Evolutionary conservation across 1,140 invertebrate genomes (phyloP), one percentile per base, ranked within the genome.

Genomic region (Drosophila gunungcola): DNA sequence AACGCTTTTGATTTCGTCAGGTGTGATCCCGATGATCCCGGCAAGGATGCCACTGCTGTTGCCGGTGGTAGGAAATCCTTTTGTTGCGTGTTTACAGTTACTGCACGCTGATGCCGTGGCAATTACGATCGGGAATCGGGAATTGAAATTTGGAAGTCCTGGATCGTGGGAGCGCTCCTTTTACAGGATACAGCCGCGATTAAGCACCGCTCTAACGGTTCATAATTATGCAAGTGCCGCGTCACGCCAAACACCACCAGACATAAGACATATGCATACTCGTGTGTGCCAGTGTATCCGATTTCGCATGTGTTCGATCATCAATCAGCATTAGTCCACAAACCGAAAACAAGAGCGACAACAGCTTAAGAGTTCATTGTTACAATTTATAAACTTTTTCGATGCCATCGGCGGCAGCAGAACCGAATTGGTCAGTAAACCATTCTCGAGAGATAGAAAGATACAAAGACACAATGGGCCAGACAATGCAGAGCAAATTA

Each of bases 331-430:
- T 86, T 86, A 88, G 83, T 89, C 82, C 65, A 69, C 49, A 68
- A 82, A 58, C 58, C 46, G 64, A 68, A 73, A 80, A 89, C 84
- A 88, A 88, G 84, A 88, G 84, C 84, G 84, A 73, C 84, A 86
- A 89, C 84, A 89, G 84, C 84, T 89, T 84, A 89, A 84, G 85
- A 89, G 84, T 89, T 89, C 84, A 89, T 89, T 89, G 84, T 89
- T 89, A 89, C 84, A 90, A 78, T 90, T 89, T 89, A 42, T 57
- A 57, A 72, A 70, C 29, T 72, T 72, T 57, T 70, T 56, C 63
- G 63, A 48, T 63, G 63, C 67, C 67, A 56, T 67, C 48, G 67
- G 36, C 67, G 34, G 34, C 65, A 54, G 36, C 64, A 56, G 51
- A 68, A 27, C 42, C 27, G 64, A 70, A 68, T 70, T 70, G 67